A percentile compares a stretch with the other conserved stretches of the same genome.
These are phyloP conservation scores for Lycodopsis pacificus DNA, from an alignment of 2,797 vertebrate species.

Conservation along the genomic window DNA sequence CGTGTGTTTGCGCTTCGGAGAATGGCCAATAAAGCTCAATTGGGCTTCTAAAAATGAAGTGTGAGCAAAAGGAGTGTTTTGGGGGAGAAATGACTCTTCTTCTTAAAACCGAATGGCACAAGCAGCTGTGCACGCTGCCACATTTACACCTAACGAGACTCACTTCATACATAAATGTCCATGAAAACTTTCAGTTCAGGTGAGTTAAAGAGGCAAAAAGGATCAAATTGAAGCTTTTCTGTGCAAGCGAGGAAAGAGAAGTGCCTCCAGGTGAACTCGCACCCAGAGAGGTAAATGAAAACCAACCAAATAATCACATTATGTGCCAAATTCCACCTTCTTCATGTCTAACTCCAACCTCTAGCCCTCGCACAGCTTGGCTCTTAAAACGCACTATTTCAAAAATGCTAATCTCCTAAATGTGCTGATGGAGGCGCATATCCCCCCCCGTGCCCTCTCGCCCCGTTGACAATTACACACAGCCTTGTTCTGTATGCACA, in stretches of 20 bases:
- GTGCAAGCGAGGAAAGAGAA: not conserved
- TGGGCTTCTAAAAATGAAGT: slow-evolving; percentile 66
- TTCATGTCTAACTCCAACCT: slow-evolving; percentile 8
- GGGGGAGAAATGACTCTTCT: slow-evolving; percentile 29
- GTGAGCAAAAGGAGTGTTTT: slow-evolving; percentile 55
- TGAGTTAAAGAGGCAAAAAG: slow-evolving; percentile 14
- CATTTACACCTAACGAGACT: slow-evolving; percentile 6
- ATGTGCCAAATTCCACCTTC: slow-evolving; percentile 11
- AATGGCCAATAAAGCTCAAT: slow-evolving; percentile 67
- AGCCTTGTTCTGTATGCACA: slow-evolving; percentile 79
- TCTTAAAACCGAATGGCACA: slow-evolving; percentile 22
- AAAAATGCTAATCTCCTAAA: slow-evolving; percentile 67
- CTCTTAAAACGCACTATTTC: slow-evolving; percentile 41
- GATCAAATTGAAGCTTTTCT: slow-evolving; percentile 17
- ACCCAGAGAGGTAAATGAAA: slow-evolving; percentile 16
- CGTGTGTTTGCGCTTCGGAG: slow-evolving; percentile 40
- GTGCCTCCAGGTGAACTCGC: slow-evolving; percentile 30
- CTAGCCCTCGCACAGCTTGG: slow-evolving; percentile 9
- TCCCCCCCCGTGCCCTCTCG: slow-evolving; percentile 34
- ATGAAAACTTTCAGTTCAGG: slow-evolving; percentile 26
- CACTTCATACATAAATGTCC: slow-evolving; percentile 6
- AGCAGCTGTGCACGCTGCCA: slow-evolving; percentile 6
- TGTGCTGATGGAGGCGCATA: slow-evolving; percentile 64
- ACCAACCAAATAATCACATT: slow-evolving; percentile 35
- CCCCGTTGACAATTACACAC: slow-evolving; percentile 62